phyloP scores from a whole-genome alignment of 2,113 vertebrate species.

The Raja brachyura region DNA sequence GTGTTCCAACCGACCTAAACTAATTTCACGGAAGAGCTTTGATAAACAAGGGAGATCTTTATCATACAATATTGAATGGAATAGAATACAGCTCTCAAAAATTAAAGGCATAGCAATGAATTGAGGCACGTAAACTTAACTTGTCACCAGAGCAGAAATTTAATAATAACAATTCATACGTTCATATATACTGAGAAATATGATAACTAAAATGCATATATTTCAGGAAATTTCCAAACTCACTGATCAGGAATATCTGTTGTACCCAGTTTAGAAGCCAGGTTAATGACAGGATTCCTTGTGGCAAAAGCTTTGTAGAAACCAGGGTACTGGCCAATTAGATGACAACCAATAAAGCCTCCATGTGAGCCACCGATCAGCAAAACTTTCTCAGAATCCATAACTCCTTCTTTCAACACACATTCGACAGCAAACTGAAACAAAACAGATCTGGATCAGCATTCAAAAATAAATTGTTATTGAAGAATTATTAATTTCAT shows the following conservation, averaged over 20 bases:
- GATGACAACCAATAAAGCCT: slow-evolving; percentile 87
- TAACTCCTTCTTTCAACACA: slow-evolving; percentile 59
- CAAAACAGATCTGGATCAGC: neutral
- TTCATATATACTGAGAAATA: neutral
- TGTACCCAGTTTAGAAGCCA: slow-evolving; percentile 76
- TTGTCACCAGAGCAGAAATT: neutral
- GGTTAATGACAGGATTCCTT: slow-evolving; percentile 82
- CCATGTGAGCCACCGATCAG: slow-evolving; percentile 83
- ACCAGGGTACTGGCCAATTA: slow-evolving; percentile 84
- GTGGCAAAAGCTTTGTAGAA: slow-evolving; percentile 77
- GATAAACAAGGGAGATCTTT: neutral
- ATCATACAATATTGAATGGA: neutral
- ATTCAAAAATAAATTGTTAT: neutral
- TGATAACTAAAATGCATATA: neutral
- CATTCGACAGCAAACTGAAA: slow-evolving; percentile 74
- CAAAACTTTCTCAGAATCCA: slow-evolving; percentile 66
- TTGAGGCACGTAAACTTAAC: neutral
- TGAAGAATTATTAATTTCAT: no score
- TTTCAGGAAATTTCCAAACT: slow-evolving; percentile 43
- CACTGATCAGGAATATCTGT: slow-evolving; percentile 96
- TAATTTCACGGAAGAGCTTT: neutral
- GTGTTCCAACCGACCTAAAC: neutral
- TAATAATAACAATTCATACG: neutral
- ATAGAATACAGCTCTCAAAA: neutral
- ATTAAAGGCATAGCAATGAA: neutral